Evolutionary conservation across 2,888 invertebrate genomes (phyloP).

Genomic region (Ischnus inquisitorius): DNA sequence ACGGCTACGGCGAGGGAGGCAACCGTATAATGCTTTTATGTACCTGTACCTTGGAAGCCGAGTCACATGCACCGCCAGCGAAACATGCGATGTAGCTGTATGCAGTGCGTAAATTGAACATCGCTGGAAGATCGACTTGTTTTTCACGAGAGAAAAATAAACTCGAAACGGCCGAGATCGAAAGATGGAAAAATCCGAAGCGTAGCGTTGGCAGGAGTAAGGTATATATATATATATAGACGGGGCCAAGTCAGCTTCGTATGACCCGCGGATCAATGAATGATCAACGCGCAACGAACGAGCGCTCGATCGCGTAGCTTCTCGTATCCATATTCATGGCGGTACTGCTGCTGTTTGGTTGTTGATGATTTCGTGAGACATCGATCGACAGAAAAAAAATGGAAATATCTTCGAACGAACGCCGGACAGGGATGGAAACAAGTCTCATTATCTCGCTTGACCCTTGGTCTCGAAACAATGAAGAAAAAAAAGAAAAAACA

Average conservation of each 20-base stretch:
- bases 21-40: slow-evolving; percentile 33
- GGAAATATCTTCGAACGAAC: not conserved
- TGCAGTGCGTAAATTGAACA: slow-evolving; percentile 20
- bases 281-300: slow-evolving; percentile 75
- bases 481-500: slow-evolving; percentile 4
- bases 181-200: slow-evolving; percentile 20
- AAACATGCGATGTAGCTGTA: slow-evolving; percentile 34
- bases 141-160: not conserved
- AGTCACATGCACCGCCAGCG: slow-evolving; percentile 44
- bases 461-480: slow-evolving; percentile 5
- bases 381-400: not conserved
- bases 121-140: not conserved
- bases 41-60: slow-evolving; percentile 44
- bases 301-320: slow-evolving; percentile 61
- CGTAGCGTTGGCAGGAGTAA: not conserved
- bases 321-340: slow-evolving; percentile 69
- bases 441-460: slow-evolving; percentile 26
- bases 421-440: not conserved
- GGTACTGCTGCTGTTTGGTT: slow-evolving; percentile 13
- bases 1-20: slow-evolving; percentile 45
- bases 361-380: slow-evolving; percentile 28
- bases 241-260: slow-evolving; percentile 73
- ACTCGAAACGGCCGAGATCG: slow-evolving; percentile 4
- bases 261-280: slow-evolving; percentile 83
- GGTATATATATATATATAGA: slow-evolving; percentile 4